A percentile compares a stretch with the other conserved stretches of the same genome.
These are phyloP conservation scores for Ondatra zibethicus DNA, from an alignment of 2,113 vertebrate species.

Conservation along the genomic window DNA sequence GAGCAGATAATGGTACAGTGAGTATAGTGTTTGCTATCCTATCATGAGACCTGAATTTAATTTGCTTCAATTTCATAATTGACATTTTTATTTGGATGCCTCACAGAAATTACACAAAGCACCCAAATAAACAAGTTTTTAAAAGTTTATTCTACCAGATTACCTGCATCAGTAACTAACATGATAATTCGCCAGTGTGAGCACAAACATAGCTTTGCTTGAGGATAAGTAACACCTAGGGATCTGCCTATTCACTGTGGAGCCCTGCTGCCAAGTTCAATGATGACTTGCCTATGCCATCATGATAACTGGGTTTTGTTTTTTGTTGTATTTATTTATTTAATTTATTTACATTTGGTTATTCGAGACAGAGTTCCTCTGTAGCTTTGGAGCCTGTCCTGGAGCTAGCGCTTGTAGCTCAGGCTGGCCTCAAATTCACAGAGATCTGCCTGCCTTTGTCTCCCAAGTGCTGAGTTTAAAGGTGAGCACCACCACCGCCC, in stretches of 20 bases:
- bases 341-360: too few relatives aligned
- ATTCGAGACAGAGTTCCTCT: too few relatives aligned
- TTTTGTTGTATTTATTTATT: too few relatives aligned
- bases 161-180: neutral
- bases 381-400: too few relatives aligned
- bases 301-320: too few relatives aligned
- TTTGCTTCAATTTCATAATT: neutral
- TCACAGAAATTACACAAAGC: neutral
- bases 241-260: neutral
- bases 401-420: too few relatives aligned
- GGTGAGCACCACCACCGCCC: too few relatives aligned
- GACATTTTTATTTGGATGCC: neutral
- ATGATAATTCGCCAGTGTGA: neutral
- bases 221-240: too few relatives aligned
- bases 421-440: too few relatives aligned
- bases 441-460: too few relatives aligned
- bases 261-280: neutral
- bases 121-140: neutral
- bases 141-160: neutral
- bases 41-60: neutral
- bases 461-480: too few relatives aligned
- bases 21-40: neutral
- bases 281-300: too few relatives aligned
- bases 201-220: neutral
- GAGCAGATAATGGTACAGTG: neutral